Percentiles rank a stretch among this genome's conserved stretches.
Evolutionary conservation across 2,888 invertebrate genomes (phyloP).

Genomic region (Cremastinae sp.): DNA sequence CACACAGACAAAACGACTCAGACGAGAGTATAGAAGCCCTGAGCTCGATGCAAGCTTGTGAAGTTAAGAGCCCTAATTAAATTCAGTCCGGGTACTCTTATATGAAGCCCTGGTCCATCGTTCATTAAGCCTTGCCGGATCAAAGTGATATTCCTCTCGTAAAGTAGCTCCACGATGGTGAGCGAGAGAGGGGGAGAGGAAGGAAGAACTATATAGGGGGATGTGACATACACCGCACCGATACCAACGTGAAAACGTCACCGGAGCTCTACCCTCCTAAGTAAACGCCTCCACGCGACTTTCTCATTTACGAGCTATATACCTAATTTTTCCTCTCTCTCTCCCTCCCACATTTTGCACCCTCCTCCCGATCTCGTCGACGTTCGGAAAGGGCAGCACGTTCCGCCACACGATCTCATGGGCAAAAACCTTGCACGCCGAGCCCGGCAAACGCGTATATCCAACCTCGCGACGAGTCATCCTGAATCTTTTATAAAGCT

Average conservation of each 20-base stretch:
- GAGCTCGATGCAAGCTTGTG: slow-evolving; percentile 56
- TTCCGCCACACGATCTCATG: slow-evolving; percentile 49
- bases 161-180: slow-evolving; percentile 72
- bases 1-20: slow-evolving; percentile 8
- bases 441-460: neutral
- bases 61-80: slow-evolving; percentile 79
- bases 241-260: slow-evolving; percentile 52
- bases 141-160: slow-evolving; percentile 77
- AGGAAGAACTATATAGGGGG: slow-evolving; percentile 24
- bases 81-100: slow-evolving; percentile 78
- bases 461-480: slow-evolving; percentile 30
- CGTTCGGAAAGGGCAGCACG: slow-evolving; percentile 13
- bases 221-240: slow-evolving; percentile 15
- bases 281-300: slow-evolving; percentile 44
- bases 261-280: slow-evolving; percentile 60
- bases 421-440: slow-evolving; percentile 26
- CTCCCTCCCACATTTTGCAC: slow-evolving; percentile 7
- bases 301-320: too few relatives aligned
- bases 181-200: slow-evolving; percentile 62
- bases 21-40: slow-evolving; percentile 41
- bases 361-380: neutral
- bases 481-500: slow-evolving; percentile 59
- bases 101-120: slow-evolving; percentile 71
- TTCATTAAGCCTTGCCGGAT: slow-evolving; percentile 77
- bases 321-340: slow-evolving; percentile 15